These are phyloP conservation scores for Odontothrips loti DNA, from an alignment of 2,888 invertebrate species.

Conservation along the genomic window DNA sequence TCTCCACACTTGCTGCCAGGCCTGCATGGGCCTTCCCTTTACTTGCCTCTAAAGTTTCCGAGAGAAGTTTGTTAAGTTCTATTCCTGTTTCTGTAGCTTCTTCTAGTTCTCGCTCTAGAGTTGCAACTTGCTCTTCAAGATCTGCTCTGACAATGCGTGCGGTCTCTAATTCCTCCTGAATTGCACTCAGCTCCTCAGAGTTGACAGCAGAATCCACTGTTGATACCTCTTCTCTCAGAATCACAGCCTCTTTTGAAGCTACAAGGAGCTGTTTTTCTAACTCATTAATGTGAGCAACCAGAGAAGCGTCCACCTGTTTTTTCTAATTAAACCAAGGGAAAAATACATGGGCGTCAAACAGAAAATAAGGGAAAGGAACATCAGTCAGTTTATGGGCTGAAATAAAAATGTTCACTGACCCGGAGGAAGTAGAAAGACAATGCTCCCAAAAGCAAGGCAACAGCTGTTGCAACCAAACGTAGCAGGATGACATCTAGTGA, in stretches of 20 bases:
- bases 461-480: background rate
- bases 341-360: background rate
- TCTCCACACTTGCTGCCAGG: slow-evolving; percentile 60
- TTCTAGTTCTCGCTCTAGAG: slow-evolving; percentile 70
- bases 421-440: slow-evolving; percentile 1
- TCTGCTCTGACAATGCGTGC: slow-evolving; percentile 45
- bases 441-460: background rate
- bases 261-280: slow-evolving; percentile 60
- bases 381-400: background rate
- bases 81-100: slow-evolving; percentile 75
- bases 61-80: slow-evolving; percentile 65
- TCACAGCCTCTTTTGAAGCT: slow-evolving; percentile 53
- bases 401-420: background rate
- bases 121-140: slow-evolving; percentile 63
- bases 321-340: slow-evolving; percentile 46
- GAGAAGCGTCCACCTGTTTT: slow-evolving; percentile 62
- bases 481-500: background rate
- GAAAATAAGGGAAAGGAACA: background rate
- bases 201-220: slow-evolving; percentile 45
- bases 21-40: slow-evolving; percentile 54
- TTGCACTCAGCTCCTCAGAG: slow-evolving; percentile 56
- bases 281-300: slow-evolving; percentile 64
- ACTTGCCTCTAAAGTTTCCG: slow-evolving; percentile 61
- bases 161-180: slow-evolving; percentile 55
- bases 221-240: slow-evolving; percentile 52